These are phyloP conservation scores for Troides oblongomaculatus DNA, from an alignment of 2,888 invertebrate species.

Conservation along the genomic window DNA sequence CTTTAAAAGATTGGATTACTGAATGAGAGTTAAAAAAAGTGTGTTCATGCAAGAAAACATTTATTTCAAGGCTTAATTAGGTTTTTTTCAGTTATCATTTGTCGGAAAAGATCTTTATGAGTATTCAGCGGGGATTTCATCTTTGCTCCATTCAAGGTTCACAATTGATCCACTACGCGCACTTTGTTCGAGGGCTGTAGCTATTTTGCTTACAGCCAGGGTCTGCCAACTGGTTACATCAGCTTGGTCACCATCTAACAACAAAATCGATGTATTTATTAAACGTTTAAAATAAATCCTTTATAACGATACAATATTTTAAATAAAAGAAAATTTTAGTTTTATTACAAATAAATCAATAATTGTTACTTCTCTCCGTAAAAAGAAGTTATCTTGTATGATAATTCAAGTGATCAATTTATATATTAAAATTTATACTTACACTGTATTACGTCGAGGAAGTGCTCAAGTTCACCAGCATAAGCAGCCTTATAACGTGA, in stretches of 20 bases:
- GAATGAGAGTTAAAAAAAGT: neutral
- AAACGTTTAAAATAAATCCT: neutral
- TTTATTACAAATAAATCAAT: neutral
- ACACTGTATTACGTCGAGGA: slow-evolving; percentile 78
- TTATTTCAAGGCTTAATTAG: neutral
- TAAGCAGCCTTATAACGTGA: slow-evolving; percentile 79
- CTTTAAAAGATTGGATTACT: neutral
- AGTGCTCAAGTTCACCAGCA: slow-evolving; percentile 78
- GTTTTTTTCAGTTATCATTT: neutral
- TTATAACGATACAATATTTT: neutral
- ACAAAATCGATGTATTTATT: slow-evolving; percentile 35
- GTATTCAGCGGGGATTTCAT: slow-evolving; percentile 59
- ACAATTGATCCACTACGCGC: slow-evolving; percentile 74
- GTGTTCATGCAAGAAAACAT: neutral
- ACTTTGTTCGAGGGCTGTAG: slow-evolving; percentile 66
- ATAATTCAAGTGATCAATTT: neutral
- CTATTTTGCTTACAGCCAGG: slow-evolving; percentile 80
- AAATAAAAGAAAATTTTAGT: neutral
- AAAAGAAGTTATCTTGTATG: neutral
- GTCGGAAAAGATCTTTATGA: slow-evolving; percentile 39
- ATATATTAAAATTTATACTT: slow-evolving; percentile 34
- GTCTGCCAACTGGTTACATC: slow-evolving; percentile 73
- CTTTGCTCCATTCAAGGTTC: slow-evolving; percentile 72
- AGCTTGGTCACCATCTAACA: slow-evolving; percentile 42
- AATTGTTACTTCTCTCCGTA: neutral